Percentiles rank a stretch among this genome's conserved stretches.
Conservation (phyloP, 2,888 invertebrate species). For the Thelaira solivaga region DNA sequence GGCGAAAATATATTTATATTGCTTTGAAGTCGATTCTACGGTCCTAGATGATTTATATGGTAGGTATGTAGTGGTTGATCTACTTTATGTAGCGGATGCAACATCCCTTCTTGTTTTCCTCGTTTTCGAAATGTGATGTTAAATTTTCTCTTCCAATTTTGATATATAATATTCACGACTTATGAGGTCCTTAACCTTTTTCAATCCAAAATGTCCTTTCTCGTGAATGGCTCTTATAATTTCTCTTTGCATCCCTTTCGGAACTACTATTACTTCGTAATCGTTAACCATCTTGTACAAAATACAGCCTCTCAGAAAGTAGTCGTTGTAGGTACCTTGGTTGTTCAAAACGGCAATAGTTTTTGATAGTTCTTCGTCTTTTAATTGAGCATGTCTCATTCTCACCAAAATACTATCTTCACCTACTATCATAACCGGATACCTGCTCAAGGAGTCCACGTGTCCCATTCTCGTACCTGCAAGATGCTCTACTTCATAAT, state of each 20-base stretch:
- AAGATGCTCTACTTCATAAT: slow-evolving; percentile 63
- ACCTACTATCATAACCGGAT: slow-evolving; percentile 43
- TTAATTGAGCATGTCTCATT: slow-evolving; percentile 49
- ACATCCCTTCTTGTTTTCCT: too few relatives aligned
- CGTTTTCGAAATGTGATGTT: too few relatives aligned
- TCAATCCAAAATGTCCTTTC: slow-evolving; percentile 39
- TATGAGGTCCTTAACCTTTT: slow-evolving; percentile 42
- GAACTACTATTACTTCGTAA: slow-evolving; percentile 40
- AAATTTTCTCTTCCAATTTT: too few relatives aligned
- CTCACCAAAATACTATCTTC: slow-evolving; percentile 1
- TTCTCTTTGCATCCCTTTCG: slow-evolving; percentile 51
- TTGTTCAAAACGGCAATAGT: slow-evolving; percentile 40
- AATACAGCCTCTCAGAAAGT: slow-evolving; percentile 17
- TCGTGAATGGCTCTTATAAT: slow-evolving; percentile 49
- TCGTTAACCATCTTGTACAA: slow-evolving; percentile 44
- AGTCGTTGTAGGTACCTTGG: neutral
- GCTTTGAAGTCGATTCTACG: slow-evolving; percentile 61
- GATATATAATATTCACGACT: too few relatives aligned
- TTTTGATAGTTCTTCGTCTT: slow-evolving; percentile 41
- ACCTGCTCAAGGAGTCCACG: slow-evolving; percentile 58
- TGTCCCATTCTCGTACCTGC: slow-evolving; percentile 49
- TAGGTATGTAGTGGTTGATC: too few relatives aligned
- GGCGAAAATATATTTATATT: slow-evolving; percentile 53
- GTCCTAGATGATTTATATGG: neutral
- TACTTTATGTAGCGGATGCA: too few relatives aligned